phyloP scores from a whole-genome alignment of 2,888 invertebrate species.

The Didymodactylos carnosus region DNA sequence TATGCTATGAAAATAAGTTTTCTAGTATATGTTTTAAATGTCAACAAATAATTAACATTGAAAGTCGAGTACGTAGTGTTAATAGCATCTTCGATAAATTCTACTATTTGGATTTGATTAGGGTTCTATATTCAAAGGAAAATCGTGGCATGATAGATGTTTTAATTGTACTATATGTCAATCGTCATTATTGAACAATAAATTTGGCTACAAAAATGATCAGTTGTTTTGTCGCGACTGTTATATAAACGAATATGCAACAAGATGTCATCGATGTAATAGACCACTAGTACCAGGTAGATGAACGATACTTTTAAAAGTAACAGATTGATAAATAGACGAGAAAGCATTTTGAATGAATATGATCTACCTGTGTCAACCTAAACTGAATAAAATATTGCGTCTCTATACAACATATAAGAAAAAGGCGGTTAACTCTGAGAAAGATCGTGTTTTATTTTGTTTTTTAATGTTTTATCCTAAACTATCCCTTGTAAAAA shows the following conservation, averaged over 20 bases:
- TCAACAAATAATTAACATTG: not conserved
- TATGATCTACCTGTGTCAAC: too few relatives aligned
- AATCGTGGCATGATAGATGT: not conserved
- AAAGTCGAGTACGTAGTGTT: not conserved
- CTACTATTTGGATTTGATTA: not conserved
- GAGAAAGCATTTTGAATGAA: too few relatives aligned
- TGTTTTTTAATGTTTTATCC: too few relatives aligned
- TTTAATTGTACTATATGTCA: not conserved
- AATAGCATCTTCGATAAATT: too few relatives aligned
- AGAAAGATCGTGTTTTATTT: too few relatives aligned
- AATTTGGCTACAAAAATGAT: not conserved
- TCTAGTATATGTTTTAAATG: not conserved
- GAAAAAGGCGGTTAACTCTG: too few relatives aligned
- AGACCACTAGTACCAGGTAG: not conserved
- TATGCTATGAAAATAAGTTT: not conserved
- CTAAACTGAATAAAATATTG: too few relatives aligned
- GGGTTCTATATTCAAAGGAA: not conserved
- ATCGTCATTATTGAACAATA: not conserved
- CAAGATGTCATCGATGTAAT: not conserved
- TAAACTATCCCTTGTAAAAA: too few relatives aligned
- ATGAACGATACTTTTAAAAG: too few relatives aligned
- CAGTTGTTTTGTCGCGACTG: not conserved
- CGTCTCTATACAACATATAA: too few relatives aligned
- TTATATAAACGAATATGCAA: not conserved
- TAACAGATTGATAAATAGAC: too few relatives aligned